Conservation (phyloP, 2,888 invertebrate genomes). For the Athetis lepigone region DNA sequence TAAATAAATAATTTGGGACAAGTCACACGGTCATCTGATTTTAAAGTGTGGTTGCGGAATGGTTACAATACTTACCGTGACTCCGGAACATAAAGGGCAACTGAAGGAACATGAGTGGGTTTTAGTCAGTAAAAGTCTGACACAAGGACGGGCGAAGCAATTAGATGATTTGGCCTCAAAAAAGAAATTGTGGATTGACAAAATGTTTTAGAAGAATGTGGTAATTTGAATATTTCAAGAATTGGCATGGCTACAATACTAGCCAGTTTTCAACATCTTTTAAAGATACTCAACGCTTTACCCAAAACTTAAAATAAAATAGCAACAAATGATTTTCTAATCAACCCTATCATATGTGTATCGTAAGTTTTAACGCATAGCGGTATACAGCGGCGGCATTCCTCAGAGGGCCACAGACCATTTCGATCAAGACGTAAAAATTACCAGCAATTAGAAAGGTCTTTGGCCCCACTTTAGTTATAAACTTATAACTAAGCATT, state of each 20-base stretch:
- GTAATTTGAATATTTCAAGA: background rate
- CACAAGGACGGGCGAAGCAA: no score
- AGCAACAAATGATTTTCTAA: slow-evolving; percentile 28
- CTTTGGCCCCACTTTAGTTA: slow-evolving; percentile 67
- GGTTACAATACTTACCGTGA: no score
- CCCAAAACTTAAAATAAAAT: slow-evolving; percentile 3
- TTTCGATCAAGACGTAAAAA: slow-evolving; percentile 81
- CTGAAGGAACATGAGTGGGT: no score
- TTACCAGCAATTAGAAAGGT: slow-evolving; percentile 82
- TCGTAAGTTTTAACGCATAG: slow-evolving; percentile 27
- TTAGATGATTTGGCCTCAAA: no score
- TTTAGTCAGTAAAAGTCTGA: no score
- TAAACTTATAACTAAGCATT: slow-evolving; percentile 49
- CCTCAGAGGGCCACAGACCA: slow-evolving; percentile 64
- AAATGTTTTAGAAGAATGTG: no score
- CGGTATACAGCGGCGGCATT: slow-evolving; percentile 65
- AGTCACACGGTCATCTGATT: no score
- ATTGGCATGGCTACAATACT: background rate
- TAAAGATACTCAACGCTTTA: background rate
- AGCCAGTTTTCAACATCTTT: background rate
- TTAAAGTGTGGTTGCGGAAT: no score
- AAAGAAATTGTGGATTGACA: no score
- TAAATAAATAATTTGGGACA: no score
- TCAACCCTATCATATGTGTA: slow-evolving; percentile 26
- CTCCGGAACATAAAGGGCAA: no score